These are phyloP conservation scores for Potorous gilbertii DNA, from an alignment of 2,797 vertebrate genomes.

Conservation along the genomic window DNA sequence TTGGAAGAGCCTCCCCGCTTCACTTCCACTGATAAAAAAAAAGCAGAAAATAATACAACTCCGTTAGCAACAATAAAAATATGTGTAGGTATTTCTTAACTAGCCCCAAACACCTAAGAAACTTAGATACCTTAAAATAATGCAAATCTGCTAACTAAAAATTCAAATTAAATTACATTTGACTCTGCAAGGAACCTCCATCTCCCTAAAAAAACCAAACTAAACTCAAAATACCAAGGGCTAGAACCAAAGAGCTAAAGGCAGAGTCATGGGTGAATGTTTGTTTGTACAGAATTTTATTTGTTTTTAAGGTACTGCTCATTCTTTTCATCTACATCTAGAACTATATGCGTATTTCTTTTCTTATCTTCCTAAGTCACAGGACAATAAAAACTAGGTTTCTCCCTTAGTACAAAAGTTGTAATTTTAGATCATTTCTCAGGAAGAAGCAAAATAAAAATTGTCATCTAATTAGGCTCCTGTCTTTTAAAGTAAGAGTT, in stretches of 20 bases:
- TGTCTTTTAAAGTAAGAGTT: background rate
- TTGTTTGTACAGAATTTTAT: background rate
- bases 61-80: background rate
- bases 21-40: background rate
- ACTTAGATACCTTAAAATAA: background rate
- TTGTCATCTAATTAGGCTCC: background rate
- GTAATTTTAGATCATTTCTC: background rate
- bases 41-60: background rate
- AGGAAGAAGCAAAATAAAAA: background rate
- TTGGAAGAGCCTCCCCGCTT: too few relatives aligned
- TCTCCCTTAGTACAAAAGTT: background rate
- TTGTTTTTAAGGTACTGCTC: background rate
- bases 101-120: background rate
- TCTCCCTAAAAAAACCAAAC: background rate
- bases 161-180: background rate
- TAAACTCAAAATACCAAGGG: background rate
- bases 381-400: background rate
- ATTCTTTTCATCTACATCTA: conserved; percentile 6
- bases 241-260: conserved; percentile 5
- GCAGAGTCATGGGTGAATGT: background rate
- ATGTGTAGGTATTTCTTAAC: background rate
- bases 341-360: background rate
- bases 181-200: background rate
- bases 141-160: background rate
- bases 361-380: background rate